Base-by-base conservation (phyloP, 2,797 vertebrate genomes). In the Emys orbicularis region DNA sequence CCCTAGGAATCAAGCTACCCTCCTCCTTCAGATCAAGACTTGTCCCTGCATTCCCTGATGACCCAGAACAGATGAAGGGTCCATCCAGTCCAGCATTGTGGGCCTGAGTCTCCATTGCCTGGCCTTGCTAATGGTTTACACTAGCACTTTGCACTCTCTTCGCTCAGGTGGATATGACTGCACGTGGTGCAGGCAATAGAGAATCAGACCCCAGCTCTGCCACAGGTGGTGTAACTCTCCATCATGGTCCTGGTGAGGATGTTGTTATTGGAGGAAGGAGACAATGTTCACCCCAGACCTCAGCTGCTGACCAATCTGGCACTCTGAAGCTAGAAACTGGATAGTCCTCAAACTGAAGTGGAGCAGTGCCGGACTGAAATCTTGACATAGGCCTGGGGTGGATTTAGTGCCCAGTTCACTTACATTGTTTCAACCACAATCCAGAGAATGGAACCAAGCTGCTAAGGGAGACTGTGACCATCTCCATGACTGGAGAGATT, bases 371-470 rank as follows among this genome's bases (percentile, higher is more conserved):
- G 27, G 8, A 0, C 0, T 8, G 23, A 80, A 11, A 37, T 41
- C 50, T 16, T 5, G 47, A 25, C 9, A 37, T 0, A 0, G n/a
- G 27, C 7, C 0, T 0, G 2, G 3, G 19, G 12, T 1, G 0
- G 4, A 23, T 1, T 27, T 4, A 29, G 8, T 31, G 47, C 47
- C 52, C 0, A 0, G 10, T 11, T 23, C 81, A 1, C 0, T 0
- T 1, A 8, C 41, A 13, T 27, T 27, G 19, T 19, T 34, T 1
- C 1, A 18, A 1, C 13, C 29, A 37, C 65, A 61, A 59, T 37
- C 76, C 44, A 0, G 0, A 29, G 52, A 59, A 65, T 83, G 25
- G 8, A 41, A 44, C 2, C 2, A 61, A 44, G 37, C 52, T 4
- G 61, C 0, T 2, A 1, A 2, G 44, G 80, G 9, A 59, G 61